Conservation (phyloP, 1,140 invertebrate genomes). For the Tetramorium simillimum region DNA sequence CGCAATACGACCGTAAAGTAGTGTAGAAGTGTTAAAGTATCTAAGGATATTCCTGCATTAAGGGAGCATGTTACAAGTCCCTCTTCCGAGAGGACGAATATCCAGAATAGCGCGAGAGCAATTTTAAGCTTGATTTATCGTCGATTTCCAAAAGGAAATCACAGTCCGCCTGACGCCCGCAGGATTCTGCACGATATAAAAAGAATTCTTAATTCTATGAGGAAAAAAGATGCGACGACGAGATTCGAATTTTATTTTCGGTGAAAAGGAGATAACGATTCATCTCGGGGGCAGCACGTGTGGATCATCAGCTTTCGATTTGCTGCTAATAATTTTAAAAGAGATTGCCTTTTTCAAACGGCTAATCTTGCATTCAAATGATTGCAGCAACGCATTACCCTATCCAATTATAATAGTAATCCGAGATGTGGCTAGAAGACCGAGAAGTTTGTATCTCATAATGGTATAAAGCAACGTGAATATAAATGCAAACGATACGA, state of each 20-base stretch:
- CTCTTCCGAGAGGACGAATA: conserved; percentile 12
- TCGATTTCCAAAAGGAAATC: conserved; percentile 43
- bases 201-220: conserved; percentile 37
- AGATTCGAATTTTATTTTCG: conserved; percentile 52
- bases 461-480: background rate
- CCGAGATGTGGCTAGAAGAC: background rate
- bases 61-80: background rate
- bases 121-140: conserved; percentile 60
- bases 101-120: conserved; percentile 33
- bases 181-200: background rate
- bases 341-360: background rate
- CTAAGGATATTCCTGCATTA: background rate
- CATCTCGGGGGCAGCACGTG: background rate
- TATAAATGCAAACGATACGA: background rate
- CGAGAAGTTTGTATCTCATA: background rate
- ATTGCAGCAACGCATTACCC: background rate
- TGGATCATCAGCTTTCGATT: conserved; percentile 46
- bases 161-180: conserved; percentile 16
- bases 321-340: background rate
- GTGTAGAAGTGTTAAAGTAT: background rate
- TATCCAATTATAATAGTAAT: background rate
- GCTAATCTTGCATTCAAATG: conserved; percentile 16
- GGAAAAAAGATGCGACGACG: conserved; percentile 5
- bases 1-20: background rate
- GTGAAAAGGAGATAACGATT: conserved; percentile 37